Percentiles rank a stretch among this genome's conserved stretches.
phyloP scores from a whole-genome alignment of 1,140 invertebrate genomes.

The Tetramorium parvispinum region DNA sequence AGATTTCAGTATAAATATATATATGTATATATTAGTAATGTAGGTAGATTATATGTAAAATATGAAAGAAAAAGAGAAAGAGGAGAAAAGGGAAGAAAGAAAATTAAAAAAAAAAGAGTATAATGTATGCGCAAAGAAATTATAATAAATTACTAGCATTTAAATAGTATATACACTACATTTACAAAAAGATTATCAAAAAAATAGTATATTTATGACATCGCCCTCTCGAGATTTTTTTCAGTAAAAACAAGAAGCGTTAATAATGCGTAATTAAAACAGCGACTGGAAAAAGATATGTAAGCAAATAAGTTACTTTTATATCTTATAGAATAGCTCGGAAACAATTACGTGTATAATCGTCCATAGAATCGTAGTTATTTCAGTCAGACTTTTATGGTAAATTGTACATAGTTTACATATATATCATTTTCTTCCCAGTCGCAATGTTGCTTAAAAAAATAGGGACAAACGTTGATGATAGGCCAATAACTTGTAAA shows the following conservation, averaged over 20 bases:
- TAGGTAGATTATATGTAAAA: conserved; percentile 19
- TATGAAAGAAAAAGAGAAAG: background rate
- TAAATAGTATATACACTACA: conserved; percentile 38
- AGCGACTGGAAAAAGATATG: background rate
- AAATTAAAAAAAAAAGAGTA: background rate
- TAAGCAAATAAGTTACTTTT: background rate
- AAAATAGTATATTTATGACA: background rate
- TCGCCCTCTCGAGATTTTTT: background rate
- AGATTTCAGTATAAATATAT: conserved; percentile 44
- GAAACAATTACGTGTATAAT: background rate
- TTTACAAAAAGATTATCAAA: conserved; percentile 25
- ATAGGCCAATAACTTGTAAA: conserved; percentile 25
- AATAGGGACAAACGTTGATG: conserved; percentile 5
- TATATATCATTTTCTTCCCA: background rate
- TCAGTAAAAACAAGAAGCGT: conserved; percentile 1
- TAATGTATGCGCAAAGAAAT: conserved; percentile 39
- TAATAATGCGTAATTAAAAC: background rate
- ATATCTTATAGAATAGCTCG: background rate
- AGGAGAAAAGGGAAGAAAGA: too few species aligned
- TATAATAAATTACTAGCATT: conserved; percentile 44
- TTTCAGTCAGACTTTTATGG: background rate
- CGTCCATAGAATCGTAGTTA: background rate
- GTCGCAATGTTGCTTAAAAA: background rate
- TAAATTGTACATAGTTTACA: conserved; percentile 20
- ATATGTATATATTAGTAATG: conserved; percentile 46